Evolutionary conservation across 2,113 vertebrate genomes (phyloP).

Genomic region (Thamnaconus septentrionalis): DNA sequence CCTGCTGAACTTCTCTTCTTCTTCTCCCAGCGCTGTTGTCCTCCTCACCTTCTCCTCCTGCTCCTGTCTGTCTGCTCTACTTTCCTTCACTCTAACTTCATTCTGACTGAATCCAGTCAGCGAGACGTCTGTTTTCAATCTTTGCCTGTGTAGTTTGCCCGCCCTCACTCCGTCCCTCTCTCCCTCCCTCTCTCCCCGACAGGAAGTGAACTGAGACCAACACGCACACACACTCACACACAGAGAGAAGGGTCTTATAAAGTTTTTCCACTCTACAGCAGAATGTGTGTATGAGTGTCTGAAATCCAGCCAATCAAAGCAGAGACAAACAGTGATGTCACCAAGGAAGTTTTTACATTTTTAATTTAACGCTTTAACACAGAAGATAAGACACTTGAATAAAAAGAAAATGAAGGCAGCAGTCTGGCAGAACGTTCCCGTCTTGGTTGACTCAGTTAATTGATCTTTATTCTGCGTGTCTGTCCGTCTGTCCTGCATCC

Average conservation of each 20-base stretch:
- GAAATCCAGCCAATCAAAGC: too few relatives aligned
- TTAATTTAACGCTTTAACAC: too few relatives aligned
- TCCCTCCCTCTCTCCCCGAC: background rate
- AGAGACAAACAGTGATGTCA: too few relatives aligned
- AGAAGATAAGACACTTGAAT: too few relatives aligned
- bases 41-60: background rate
- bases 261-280: background rate
- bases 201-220: constrained; percentile 35
- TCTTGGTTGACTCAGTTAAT: too few relatives aligned
- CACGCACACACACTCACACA: constrained; percentile 20
- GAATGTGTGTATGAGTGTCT: background rate
- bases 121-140: constrained; percentile 55
- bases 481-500: too few relatives aligned
- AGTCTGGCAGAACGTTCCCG: too few relatives aligned
- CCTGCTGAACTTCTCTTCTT: background rate
- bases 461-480: too few relatives aligned
- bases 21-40: background rate
- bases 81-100: background rate
- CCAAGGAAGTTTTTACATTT: too few relatives aligned
- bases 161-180: constrained; percentile 1
- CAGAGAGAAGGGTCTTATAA: background rate
- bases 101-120: constrained; percentile 6
- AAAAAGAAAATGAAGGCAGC: too few relatives aligned
- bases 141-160: constrained; percentile 1
- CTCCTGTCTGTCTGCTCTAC: background rate